Conservation (phyloP, 1,140 invertebrate species). For the Dendrolimus kikuchii region DNA sequence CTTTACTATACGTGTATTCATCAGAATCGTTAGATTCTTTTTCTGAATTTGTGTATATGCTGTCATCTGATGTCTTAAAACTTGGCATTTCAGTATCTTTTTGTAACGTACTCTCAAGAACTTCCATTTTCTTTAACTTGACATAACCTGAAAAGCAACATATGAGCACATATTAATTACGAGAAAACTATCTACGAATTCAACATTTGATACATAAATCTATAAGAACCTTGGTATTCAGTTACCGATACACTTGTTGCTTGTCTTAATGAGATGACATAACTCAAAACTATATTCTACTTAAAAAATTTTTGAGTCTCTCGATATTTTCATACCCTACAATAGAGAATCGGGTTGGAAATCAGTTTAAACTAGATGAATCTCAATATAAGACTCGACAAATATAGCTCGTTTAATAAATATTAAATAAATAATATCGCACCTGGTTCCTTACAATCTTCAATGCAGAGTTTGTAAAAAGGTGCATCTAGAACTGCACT, state of each 20-base stretch:
- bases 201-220: too few relatives aligned
- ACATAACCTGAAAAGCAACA: slow-evolving; percentile 69
- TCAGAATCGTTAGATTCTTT: slow-evolving; percentile 59
- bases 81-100: slow-evolving; percentile 37
- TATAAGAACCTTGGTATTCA: too few relatives aligned
- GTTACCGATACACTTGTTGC: too few relatives aligned
- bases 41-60: slow-evolving; percentile 57
- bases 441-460: slow-evolving; percentile 75
- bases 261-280: too few relatives aligned
- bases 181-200: too few relatives aligned
- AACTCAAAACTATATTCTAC: too few relatives aligned
- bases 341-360: not conserved
- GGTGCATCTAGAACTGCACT: slow-evolving; percentile 75
- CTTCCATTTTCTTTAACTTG: slow-evolving; percentile 68
- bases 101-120: slow-evolving; percentile 50
- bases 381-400: not conserved
- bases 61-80: slow-evolving; percentile 38
- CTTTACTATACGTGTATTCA: slow-evolving; percentile 34
- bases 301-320: too few relatives aligned
- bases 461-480: slow-evolving; percentile 77
- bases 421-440: slow-evolving; percentile 10
- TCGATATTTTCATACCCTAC: too few relatives aligned
- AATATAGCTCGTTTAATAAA: not conserved
- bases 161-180: not conserved
- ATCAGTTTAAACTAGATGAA: not conserved